Base-by-base conservation (phyloP, 2,888 invertebrate genomes). In the Bellardia bayeri region DNA sequence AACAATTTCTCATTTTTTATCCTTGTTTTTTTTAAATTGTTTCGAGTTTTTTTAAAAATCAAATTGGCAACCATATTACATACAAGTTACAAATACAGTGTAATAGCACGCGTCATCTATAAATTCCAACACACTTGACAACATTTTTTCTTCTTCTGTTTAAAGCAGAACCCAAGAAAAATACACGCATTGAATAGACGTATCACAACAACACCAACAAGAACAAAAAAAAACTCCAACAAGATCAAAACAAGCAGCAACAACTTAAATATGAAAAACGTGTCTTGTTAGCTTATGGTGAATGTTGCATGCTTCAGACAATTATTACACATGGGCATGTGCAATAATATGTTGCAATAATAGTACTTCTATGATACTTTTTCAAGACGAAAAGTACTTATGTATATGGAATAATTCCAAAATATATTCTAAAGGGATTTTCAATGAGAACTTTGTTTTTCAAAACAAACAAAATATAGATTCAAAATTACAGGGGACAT, bases 71-170 rank as follows among this genome's bases (percentile, higher is more conserved):
- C 23, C 23, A 23, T 23, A 23, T 23, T 23, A 37, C 11, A 14
- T 6, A 37, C 61, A 14, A 37, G 9, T 23, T 23, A 40, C 23
- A 71, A 61, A 61, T 40, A 51, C 42, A 61, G 16, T 80, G 63
- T 23, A 74, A 49, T 54, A 85, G 84, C 87, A 87, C 87, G 88
- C 82, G 79, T 69, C 81, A 80, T 74, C 78, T 81, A 72, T 64
- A 82, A 86, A 86, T 88, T 80, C 84, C 88, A 86, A 86, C 84
- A 88, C 56, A 88, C 82, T 79, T 79, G 86, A 79, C 86, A 82
- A 71, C 58, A 74, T 71, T 82, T 80, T 68, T 16, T 45, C 45
- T 45, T 61, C 56, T 49, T 40, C 33, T 30, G 8, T 30, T 42
- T 9, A 61, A 63, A 49, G 13, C 16, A 71, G 37, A 71, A 63